Conservation (phyloP, 2,888 invertebrate species). For the Netelia melanura region DNA sequence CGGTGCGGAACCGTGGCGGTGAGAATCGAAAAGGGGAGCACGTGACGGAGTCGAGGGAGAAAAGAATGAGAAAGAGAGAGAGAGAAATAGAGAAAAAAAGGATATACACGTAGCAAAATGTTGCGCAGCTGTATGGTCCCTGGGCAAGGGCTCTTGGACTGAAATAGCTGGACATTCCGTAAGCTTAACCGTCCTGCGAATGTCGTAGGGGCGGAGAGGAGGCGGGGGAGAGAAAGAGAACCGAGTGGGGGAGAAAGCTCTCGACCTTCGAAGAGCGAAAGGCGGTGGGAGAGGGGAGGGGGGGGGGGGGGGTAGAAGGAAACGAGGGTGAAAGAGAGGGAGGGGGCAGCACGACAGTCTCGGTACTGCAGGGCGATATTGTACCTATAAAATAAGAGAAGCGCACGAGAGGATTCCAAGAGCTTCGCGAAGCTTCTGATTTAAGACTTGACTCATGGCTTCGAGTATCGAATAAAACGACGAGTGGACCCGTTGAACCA, state of each 20-base stretch:
- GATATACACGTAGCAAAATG: conserved; percentile 63
- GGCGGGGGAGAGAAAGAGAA: background rate
- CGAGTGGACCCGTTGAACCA: background rate
- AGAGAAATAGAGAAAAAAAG: conserved; percentile 16
- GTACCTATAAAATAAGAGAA: conserved; percentile 68
- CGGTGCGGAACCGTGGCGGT: conserved; percentile 48
- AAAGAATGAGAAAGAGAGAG: conserved; percentile 49
- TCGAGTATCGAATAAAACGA: conserved; percentile 53
- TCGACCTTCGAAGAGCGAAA: conserved; percentile 4
- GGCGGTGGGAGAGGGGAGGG: conserved; percentile 12
- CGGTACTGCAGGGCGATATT: conserved; percentile 62
- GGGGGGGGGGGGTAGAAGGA: conserved; percentile 20
- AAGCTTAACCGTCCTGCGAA: conserved; percentile 70
- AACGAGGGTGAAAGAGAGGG: background rate
- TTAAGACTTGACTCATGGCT: conserved; percentile 61
- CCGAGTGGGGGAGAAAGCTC: background rate
- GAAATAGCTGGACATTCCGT: conserved; percentile 78
- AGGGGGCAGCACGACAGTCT: conserved; percentile 52
- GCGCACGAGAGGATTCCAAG: conserved; percentile 52
- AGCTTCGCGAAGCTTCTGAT: conserved; percentile 62
- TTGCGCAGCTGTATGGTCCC: conserved; percentile 62
- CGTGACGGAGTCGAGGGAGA: conserved; percentile 1
- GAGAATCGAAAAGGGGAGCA: conserved; percentile 54
- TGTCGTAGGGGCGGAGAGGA: conserved; percentile 10
- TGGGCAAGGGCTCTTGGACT: conserved; percentile 63